A percentile compares a stretch with the other conserved stretches of the same genome.
Conservation (phyloP, 2,113 vertebrate species). For the Hipposideros armiger region DNA sequence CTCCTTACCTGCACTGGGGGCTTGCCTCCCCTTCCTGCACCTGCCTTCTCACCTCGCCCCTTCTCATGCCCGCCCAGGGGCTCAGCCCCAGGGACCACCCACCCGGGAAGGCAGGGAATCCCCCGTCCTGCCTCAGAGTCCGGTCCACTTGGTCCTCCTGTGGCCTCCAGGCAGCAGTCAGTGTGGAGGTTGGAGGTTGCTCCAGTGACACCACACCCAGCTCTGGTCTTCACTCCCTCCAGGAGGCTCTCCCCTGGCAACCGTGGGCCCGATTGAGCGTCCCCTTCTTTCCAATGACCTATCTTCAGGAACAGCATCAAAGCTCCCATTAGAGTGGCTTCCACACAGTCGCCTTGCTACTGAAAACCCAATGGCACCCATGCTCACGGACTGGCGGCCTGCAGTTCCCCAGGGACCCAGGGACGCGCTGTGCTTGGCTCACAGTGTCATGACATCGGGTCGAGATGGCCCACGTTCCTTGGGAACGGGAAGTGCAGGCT, state of each 20-base stretch:
- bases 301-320: background rate
- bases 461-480: rapidly evolving
- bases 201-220: background rate
- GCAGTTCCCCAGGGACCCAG: rapidly evolving
- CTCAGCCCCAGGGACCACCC: too few species aligned
- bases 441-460: rapidly evolving
- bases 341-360: rapidly evolving
- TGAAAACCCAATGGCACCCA: rapidly evolving
- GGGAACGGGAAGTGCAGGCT: background rate
- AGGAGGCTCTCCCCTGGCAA: background rate
- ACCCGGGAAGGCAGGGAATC: rapidly evolving
- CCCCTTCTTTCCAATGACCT: too few species aligned
- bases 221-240: background rate
- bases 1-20: background rate
- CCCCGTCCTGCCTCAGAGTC: background rate
- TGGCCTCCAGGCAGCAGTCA: too few species aligned
- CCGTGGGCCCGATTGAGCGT: background rate
- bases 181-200: background rate
- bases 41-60: background rate
- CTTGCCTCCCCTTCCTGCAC: background rate
- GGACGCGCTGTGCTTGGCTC: background rate
- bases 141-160: background rate
- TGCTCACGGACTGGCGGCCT: rapidly evolving
- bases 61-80: rapidly evolving
- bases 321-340: background rate